Conservation (phyloP, 1,140 invertebrate species). For the Pseudomyrmex pallidus region DNA sequence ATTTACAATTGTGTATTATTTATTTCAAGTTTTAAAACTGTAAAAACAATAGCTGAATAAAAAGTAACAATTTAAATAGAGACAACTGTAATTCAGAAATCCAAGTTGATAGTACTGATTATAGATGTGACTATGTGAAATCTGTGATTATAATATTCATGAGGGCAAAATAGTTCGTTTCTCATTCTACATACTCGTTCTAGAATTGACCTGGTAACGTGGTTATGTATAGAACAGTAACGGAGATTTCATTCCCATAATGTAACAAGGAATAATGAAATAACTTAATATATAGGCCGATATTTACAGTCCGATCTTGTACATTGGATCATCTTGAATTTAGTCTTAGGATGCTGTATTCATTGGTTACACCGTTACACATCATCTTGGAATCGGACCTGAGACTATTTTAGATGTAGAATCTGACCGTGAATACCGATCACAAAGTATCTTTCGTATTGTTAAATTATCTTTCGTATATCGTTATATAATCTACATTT, state of each 20-base stretch:
- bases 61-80: background rate
- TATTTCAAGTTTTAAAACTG: too few species aligned
- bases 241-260: constrained; percentile 6
- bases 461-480: too few species aligned
- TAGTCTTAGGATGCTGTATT: too few species aligned
- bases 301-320: background rate
- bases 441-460: too few species aligned
- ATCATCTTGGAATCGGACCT: too few species aligned
- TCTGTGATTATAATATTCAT: constrained; percentile 34
- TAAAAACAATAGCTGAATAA: too few species aligned
- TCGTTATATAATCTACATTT: too few species aligned
- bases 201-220: constrained; percentile 22
- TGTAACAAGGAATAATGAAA: background rate
- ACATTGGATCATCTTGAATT: too few species aligned
- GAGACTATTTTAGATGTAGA: too few species aligned
- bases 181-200: constrained; percentile 19
- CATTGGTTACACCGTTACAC: too few species aligned
- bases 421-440: too few species aligned
- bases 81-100: constrained; percentile 11
- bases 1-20: too few species aligned
- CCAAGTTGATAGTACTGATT: background rate
- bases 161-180: constrained; percentile 20
- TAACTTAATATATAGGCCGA: background rate
- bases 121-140: background rate
- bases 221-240: constrained; percentile 9